Evolutionary conservation across 2,797 vertebrate genomes (phyloP), one percentile per base, ranked within the genome.

Genomic region (Morus bassanus): DNA sequence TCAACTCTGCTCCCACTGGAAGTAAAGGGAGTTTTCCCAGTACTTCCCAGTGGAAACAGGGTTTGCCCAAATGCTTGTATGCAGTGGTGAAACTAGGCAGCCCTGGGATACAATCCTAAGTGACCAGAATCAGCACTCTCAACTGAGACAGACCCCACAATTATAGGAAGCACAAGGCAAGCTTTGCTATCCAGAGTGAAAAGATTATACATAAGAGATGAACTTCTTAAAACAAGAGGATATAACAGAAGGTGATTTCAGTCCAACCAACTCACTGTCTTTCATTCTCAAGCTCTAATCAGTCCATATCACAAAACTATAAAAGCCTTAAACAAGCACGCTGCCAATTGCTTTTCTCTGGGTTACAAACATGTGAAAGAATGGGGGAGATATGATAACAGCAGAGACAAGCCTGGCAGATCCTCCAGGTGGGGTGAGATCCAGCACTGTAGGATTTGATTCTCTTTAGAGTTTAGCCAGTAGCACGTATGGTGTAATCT

Each of bases 321-420:
- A 76, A 84, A 96, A 81, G 70, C 65, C 69, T 95, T 67, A 74
- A 54, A 48, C 23, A 51, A 95, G 75, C 61, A 80, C 19, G 7
- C 69, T 92, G 87, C 81, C 91, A 89, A n/a, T 24, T 74, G 91
- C 72, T 94, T 85, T 87, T 30, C 68, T 70, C 88, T 73, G 82
- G 73, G 61, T 83, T 83, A 84, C 64, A 75, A 90, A 89, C 78
- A 80, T 72, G 35, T 7, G 70, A 61, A 87, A 94, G 91, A 86
- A 86, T 28, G 68, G 79, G 78, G 63, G 91, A 93, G 92, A 89
- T 85, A 78, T 2, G 51, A 73, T 48, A 94, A 61, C 61, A 91
- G 94, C 94, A 92, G 95, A 91, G 68, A 93, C 85, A 93, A 95
- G 84, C 88, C 88, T 94, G 94, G 69, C 86, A 85, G 80, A 86